These are phyloP conservation scores for Nematostella vectensis DNA, from an alignment of 92 coral and sea anemone species.

Conservation along the genomic window DNA sequence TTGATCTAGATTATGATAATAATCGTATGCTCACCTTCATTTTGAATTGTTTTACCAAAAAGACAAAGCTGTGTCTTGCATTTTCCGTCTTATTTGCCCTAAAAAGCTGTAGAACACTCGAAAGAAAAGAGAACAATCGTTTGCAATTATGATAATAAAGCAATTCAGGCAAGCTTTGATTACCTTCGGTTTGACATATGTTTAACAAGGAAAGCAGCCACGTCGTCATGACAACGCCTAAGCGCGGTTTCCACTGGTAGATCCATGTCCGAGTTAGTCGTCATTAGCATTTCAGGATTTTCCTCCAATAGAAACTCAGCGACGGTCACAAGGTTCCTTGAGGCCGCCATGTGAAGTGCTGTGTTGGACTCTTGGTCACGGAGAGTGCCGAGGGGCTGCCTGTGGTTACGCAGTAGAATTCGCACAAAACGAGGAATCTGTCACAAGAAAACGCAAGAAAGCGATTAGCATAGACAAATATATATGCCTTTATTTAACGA, in stretches of 20 bases:
- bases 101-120: constrained; percentile 16
- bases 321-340: constrained; percentile 28
- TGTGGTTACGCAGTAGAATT: constrained; percentile 8
- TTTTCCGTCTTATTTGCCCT: constrained; percentile 8
- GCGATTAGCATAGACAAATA: too few relatives aligned
- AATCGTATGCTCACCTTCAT: constrained; percentile 19
- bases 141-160: too few relatives aligned
- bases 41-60: constrained; percentile 7
- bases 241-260: constrained; percentile 49
- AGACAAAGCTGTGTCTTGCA: constrained; percentile 10
- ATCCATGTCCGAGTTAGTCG: constrained; percentile 24
- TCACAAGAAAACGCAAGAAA: background rate
- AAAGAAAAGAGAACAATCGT: background rate
- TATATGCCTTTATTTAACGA: too few relatives aligned
- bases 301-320: constrained; percentile 29
- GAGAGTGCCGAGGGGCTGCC: background rate
- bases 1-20: too few relatives aligned
- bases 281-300: constrained; percentile 31
- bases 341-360: constrained; percentile 47
- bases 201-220: constrained; percentile 38
- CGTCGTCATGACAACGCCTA: constrained; percentile 33
- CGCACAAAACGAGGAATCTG: constrained; percentile 14
- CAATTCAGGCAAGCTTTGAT: too few relatives aligned
- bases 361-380: constrained; percentile 20
- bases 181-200: constrained; percentile 44